These are phyloP conservation scores for Pimephales promelas DNA, from an alignment of 2,113 vertebrate species.

Conservation along the genomic window DNA sequence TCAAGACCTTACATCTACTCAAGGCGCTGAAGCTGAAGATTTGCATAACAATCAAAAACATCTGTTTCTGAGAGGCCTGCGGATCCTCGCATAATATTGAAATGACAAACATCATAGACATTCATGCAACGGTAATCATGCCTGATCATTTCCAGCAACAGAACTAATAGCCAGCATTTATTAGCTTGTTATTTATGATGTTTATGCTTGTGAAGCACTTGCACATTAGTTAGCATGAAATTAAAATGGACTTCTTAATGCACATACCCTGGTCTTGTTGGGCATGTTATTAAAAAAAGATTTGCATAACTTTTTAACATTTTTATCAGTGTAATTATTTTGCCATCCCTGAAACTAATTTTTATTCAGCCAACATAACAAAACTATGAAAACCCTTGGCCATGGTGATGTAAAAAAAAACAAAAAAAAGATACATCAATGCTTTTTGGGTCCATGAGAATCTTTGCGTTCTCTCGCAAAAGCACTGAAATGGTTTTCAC, in stretches of 20 bases:
- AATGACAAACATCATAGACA: background rate
- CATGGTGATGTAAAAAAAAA: too few species aligned
- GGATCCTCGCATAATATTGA: background rate
- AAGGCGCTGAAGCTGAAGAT: background rate
- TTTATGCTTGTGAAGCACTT: background rate
- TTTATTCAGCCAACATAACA: background rate
- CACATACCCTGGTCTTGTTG: background rate
- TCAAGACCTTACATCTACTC: constrained; percentile 7
- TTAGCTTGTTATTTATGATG: constrained; percentile 44
- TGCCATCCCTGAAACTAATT: background rate
- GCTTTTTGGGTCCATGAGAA: too few species aligned
- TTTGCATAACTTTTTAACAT: too few species aligned
- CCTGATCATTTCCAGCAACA: background rate
- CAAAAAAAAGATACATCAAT: too few species aligned
- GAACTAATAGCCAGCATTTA: constrained; percentile 52
- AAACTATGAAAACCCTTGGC: too few species aligned
- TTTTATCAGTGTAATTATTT: constrained; percentile 22
- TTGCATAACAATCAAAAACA: constrained; percentile 19
- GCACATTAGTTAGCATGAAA: background rate
- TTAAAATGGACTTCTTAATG: constrained; percentile 6
- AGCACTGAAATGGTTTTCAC: too few species aligned
- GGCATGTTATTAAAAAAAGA: background rate
- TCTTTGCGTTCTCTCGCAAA: too few species aligned
- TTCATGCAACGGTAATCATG: background rate
- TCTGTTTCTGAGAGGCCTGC: background rate